Base-by-base conservation (phyloP, 1,140 invertebrate genomes). In the Bombus superbus region DNA sequence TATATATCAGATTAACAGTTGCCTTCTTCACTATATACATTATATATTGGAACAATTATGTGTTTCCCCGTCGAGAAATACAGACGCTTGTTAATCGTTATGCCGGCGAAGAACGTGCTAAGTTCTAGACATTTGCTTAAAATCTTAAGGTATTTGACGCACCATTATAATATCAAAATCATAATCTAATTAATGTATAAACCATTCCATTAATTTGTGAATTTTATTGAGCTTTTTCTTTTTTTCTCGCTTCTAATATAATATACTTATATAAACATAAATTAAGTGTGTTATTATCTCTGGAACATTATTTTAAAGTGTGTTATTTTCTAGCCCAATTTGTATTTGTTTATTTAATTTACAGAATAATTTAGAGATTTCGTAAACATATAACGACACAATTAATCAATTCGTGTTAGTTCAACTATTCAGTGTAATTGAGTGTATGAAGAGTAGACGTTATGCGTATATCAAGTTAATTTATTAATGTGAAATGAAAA, bases 31-130 rank as follows among this genome's bases (percentile, higher is more conserved):
- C 38, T 71, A 32, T 79, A 77, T 22, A 35, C 64, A 53, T 76
- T 76, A 66, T 83, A 71, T 35, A 71, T 78, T 69, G 73, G 38
- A 79, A 84, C 76, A 84, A 84, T 84, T 84, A 84, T 66, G 75
- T n/a, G 25, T 84, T 79, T 84, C 40, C 74, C 71, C 66, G 53
- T 13, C 13, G 59, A 25, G 74, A 69, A 83, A 59, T 68, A 59
- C 64, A 69, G 74, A 78, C 47, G 74, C n/a, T 78, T 66, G 75
- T 71, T 83, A 78, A 71, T 78, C 47, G 57, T 64, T 9, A 25
- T 42, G 1, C 8, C 42, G 59, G 35, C 10, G 44, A 83, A 38
- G 18, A 57, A n/a, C n/a, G 22, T 18, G 25, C 22, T 62, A 38
- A 38, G 22, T 68, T 66, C 35, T 1, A 5, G 11, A 15, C 72